Conservation (phyloP, 2,888 invertebrate genomes). For the Limenitis arthemis region DNA sequence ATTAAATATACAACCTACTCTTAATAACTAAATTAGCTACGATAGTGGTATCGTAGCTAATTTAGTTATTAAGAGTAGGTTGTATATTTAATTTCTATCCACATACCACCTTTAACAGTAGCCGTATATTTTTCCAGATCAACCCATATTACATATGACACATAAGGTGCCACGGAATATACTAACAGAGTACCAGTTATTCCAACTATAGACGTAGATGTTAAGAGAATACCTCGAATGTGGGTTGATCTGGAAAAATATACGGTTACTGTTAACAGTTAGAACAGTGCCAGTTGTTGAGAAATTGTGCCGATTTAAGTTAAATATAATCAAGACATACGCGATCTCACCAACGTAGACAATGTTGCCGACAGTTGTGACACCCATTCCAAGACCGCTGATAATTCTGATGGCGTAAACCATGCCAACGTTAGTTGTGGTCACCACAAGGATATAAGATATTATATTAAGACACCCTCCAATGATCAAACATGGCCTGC, state of each 20-base stretch:
- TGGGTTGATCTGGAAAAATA: constrained; percentile 35
- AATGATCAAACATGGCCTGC: constrained; percentile 33
- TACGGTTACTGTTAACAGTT: background rate
- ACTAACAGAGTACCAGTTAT: constrained; percentile 35
- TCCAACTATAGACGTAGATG: constrained; percentile 34
- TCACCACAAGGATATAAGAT: constrained; percentile 30
- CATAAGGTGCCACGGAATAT: constrained; percentile 36
- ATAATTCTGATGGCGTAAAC: constrained; percentile 27
- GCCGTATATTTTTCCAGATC: constrained; percentile 31
- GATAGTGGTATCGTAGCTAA: too few species aligned
- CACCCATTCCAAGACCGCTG: constrained; percentile 32
- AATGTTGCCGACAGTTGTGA: constrained; percentile 28
- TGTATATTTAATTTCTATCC: too few species aligned
- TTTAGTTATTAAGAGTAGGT: too few species aligned
- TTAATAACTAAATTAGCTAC: too few species aligned
- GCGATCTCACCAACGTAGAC: constrained; percentile 33
- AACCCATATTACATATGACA: constrained; percentile 37
- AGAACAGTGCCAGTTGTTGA: too few species aligned
- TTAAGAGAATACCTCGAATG: constrained; percentile 38
- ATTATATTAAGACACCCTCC: constrained; percentile 31
- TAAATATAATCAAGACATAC: constrained; percentile 20
- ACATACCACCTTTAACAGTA: too few species aligned
- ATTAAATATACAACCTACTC: too few species aligned
- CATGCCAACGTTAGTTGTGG: constrained; percentile 27
- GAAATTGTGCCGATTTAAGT: constrained; percentile 15